Evolutionary conservation across 30 jellyfish, hydroid and myxozoan genomes (phyloP), one percentile per base, ranked within the genome.

Genomic region (Turritopsis rubra): DNA sequence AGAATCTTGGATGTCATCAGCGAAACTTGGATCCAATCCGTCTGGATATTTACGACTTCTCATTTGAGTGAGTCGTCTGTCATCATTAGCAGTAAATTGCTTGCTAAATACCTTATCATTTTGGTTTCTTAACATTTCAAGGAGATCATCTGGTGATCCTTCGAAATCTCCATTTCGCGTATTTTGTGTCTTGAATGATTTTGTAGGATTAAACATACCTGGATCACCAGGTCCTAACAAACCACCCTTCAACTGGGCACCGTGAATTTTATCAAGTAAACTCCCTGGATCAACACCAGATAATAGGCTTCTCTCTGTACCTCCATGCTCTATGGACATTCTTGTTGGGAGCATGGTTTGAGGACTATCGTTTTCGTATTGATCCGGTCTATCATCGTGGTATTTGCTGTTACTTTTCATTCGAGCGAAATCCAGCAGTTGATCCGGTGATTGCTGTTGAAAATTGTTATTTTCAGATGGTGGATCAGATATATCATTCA

Each of bases 171-270:
- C 30, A 26, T 77, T 52, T 87, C 29, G 75, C 75, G 71, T 52
- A 1, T 84, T 85, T 16, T 52, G 60, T 28, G 29, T 26, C 53
- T 84, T 80, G 70, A 21, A 80, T 3, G 60, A 5, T 41, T 41
- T 41, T 9, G 87, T 80, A 26, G 87, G 79, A 90, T 91, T 86
- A 28, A 85, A 71, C 86, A 82, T 68, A 70, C 80, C 91, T 41
- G 98, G 96, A 88, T 92, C 98, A 24, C 98, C 98, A 8, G 98
- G 89, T 1, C 98, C 98, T 9, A 81, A 28, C 73, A 92, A 74
- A 16, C 91, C 93, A 30, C 85, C 71, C 79, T 85, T 76, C 23
- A 92, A 85, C 75, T 88, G 94, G 24, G 89, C 79, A 24, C 77
- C 86, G 21, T 89, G 97, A 68, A 94, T 73, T 20, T 90, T 83